Evolutionary conservation across 2,888 invertebrate species (phyloP), one percentile per base, ranked within the genome.

Genomic region (Hyles lineata): DNA sequence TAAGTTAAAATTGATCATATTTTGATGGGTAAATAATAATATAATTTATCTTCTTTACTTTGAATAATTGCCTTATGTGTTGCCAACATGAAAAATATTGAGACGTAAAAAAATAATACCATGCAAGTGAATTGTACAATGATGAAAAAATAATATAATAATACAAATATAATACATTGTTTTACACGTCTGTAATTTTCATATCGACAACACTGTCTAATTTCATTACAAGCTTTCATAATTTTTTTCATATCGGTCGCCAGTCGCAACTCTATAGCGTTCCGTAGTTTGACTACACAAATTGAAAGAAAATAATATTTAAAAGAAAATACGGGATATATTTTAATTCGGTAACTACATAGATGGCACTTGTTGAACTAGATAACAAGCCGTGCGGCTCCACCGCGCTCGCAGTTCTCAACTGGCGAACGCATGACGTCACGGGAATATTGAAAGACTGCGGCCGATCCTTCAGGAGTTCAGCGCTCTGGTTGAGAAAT

Each of bases 331-430:
- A 61, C 17, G 67, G 67, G 67, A 67, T 67, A 58, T 60, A 60
- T 71, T 74, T 63, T 58, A 82, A 82, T 80, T 82, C 82, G 83
- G 86, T 84, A 85, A 86, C 87, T 86, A 85, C 78, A 76, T 76
- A 79, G 79, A 86, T 86, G 86, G 86, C 86, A 86, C 86, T 77
- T 81, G 76, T 79, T 78, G 79, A 78, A 86, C 86, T 86, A 86
- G 86, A 86, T 78, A 77, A 75, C 75, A 75, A 73, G 73, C 69
- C 70, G 29, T 58, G 61, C 67, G 70, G 72, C 72, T 72, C 72
- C n/a, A 19, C 55, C 23, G 58, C 61, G 73, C 76, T 70, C 70
- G 58, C 70, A 73, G 73, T 62, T 70, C 52, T 17, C 17, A 43
- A 25, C 70, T 70, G 73, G 60, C 73, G 61, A 55, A 59, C 70